Evolutionary conservation across 1,140 invertebrate genomes (phyloP), one percentile per base, ranked within the genome.

Genomic region (Cyphomyrmex costatus): DNA sequence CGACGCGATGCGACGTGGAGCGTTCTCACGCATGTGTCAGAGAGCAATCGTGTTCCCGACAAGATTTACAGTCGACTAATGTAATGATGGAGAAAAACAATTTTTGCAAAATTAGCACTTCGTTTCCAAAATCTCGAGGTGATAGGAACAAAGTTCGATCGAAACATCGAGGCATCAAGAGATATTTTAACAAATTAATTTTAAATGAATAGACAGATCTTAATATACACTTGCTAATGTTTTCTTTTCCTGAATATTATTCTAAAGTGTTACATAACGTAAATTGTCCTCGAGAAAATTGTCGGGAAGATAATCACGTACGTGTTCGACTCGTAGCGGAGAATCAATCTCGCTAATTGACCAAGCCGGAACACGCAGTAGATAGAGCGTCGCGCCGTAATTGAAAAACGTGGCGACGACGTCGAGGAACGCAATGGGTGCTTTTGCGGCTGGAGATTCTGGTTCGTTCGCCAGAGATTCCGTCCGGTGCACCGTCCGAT

Each of bases 341-440:
- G 79, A 83, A 83, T 83, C 79, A 83, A 74, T 83, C 68, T 74
- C 79, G 68, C 70, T 83, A 83, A 83, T 83, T 83, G 79, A 83
- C 79, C 79, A 27, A 83, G 79, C 82, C 61, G 70, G 73, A 65
- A 76, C 82, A 78, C 58, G 21, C 36, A 21, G 68, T 33, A 49
- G 58, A 82, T 42, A 56, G 36, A 71, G 12, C 82, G 87, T 89
- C 80, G 74, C 82, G 82, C 63, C 73, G 87, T 85, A 85, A 89
- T 89, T 78, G 83, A 89, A 89, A 89, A 86, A 73, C 66, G 60
- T 61, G 76, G 63, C 58, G 87, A 65, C 71, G 66, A 65, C 71
- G 66, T 63, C 19, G 36, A 46, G 76, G 71, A 65, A 86, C 76
- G 56, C 70, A 78, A 77, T 33, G 30, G 58, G 73, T 8, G 58